These are phyloP conservation scores for Budorcas taxicolor DNA, from an alignment of 2,113 vertebrate species.

Conservation along the genomic window DNA sequence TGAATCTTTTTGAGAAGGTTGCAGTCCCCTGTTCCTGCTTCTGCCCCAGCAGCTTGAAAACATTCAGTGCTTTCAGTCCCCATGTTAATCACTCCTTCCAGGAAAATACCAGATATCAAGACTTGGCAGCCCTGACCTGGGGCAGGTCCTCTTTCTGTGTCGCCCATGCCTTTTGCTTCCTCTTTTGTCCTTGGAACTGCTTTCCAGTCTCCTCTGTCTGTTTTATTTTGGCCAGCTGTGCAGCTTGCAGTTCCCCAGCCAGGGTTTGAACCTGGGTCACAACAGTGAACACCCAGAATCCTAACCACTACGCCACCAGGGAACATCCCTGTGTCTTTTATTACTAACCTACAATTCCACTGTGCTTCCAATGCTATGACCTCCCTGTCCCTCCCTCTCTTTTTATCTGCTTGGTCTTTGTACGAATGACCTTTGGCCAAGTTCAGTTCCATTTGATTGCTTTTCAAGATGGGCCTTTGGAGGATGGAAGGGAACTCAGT, in stretches of 20 bases:
- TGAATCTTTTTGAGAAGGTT: not conserved
- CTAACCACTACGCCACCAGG: not conserved
- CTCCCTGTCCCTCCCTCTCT: not conserved
- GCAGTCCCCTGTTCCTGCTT: not conserved
- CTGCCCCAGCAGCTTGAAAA: not conserved
- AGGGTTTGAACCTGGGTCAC: not conserved
- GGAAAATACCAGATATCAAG: not conserved
- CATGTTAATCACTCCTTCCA: not conserved
- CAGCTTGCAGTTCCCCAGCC: not conserved
- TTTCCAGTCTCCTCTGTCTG: not conserved
- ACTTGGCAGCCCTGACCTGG: not conserved
- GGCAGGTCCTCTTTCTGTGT: not conserved
- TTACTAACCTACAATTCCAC: not conserved
- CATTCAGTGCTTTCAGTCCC: not conserved
- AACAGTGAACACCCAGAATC: not conserved
- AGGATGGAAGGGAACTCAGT: not conserved
- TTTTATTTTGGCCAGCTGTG: not conserved
- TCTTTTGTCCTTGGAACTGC: not conserved
- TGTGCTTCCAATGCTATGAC: not conserved
- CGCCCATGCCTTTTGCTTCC: not conserved
- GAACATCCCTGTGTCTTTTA: not conserved
- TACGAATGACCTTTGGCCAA: not conserved
- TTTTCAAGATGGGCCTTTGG: slow-evolving; percentile 23
- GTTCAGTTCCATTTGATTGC: not conserved
- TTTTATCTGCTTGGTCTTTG: not conserved